Evolutionary conservation across 2,888 invertebrate genomes (phyloP).

Genomic region (Phyllotreta striolata): DNA sequence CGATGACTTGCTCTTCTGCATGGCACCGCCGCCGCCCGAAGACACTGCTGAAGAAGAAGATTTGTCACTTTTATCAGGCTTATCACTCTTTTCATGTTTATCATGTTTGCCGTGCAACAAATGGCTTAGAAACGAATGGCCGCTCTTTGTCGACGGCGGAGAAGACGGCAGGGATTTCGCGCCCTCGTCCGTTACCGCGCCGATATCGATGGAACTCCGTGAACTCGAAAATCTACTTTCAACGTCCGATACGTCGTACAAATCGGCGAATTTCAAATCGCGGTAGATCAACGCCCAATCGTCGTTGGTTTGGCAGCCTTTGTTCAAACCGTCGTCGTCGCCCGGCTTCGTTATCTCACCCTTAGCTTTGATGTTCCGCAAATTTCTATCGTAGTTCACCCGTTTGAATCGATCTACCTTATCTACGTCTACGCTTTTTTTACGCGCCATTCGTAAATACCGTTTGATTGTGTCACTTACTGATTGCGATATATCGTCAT

Average conservation of each 20-base stretch:
- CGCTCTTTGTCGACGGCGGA: constrained; percentile 62
- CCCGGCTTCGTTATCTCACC: constrained; percentile 77
- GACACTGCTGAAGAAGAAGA: constrained; percentile 50
- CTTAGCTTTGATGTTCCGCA: constrained; percentile 83
- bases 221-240: constrained; percentile 64
- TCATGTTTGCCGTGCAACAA: constrained; percentile 66
- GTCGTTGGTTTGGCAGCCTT: constrained; percentile 80
- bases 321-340: constrained; percentile 79
- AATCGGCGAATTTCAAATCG: constrained; percentile 61
- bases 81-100: constrained; percentile 49
- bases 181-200: constrained; percentile 57
- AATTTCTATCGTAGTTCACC: constrained; percentile 86
- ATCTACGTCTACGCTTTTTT: constrained; percentile 84
- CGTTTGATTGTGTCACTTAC: constrained; percentile 88
- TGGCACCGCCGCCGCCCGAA: constrained; percentile 70
- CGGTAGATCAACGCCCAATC: constrained; percentile 73
- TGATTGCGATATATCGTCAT: constrained; percentile 85
- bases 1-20: constrained; percentile 91
- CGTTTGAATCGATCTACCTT: constrained; percentile 85
- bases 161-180: constrained; percentile 59
- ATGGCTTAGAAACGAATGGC: constrained; percentile 71
- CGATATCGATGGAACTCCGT: constrained; percentile 65
- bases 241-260: constrained; percentile 56
- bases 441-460: constrained; percentile 86
- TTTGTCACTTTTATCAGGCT: constrained; percentile 49